Evolutionary conservation across 2,888 invertebrate species (phyloP), one percentile per base, ranked within the genome.

Genomic region (Calliphora vomitoria): DNA sequence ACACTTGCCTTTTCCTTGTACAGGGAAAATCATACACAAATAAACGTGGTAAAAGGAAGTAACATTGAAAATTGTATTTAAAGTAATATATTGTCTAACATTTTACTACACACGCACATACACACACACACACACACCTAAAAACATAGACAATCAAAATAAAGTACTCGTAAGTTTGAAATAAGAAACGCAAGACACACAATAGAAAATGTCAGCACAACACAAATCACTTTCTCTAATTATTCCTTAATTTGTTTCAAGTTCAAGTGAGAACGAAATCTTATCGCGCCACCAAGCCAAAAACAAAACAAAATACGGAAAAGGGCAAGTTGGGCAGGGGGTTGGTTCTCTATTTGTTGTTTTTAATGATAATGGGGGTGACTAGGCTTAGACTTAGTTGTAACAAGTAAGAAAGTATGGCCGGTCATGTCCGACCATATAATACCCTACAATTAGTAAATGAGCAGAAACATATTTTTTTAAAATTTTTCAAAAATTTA

Each of bases 161-260:
- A 13, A 44, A 64, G n/a, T 13, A 53, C 41, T 18, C 3, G 44
- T 44, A 25, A 25, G 25, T 25, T 25, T 25, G 25, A 25, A 25
- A 25, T 25, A 25, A 25, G 2, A 25, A 25, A 25, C 25, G 25
- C 25, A 25, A 25, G 25, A 18, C 47, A 44, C 20, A 66, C 44
- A 79, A 79, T 62, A 72, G 41, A 44, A 86, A 90, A 89, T 89
- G 89, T 88, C 90, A 80, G 44, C 81, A 88, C 76, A 87, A 87
- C 85, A 91, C 89, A 91, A 91, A 91, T 91, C 91, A 91, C 90
- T 90, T 91, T 90, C 89, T 90, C 91, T 92, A 92, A 91, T 92
- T 91, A 90, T 91, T 88, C 89, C 88, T 89, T 88, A 87, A 89
- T 88, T 90, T 89, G 69, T 75, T 78, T 72, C 76, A 87, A 84